Percentiles rank a stretch among this genome's conserved stretches.
phyloP scores from a whole-genome alignment of 2,888 invertebrate genomes.

The Tuta absoluta region DNA sequence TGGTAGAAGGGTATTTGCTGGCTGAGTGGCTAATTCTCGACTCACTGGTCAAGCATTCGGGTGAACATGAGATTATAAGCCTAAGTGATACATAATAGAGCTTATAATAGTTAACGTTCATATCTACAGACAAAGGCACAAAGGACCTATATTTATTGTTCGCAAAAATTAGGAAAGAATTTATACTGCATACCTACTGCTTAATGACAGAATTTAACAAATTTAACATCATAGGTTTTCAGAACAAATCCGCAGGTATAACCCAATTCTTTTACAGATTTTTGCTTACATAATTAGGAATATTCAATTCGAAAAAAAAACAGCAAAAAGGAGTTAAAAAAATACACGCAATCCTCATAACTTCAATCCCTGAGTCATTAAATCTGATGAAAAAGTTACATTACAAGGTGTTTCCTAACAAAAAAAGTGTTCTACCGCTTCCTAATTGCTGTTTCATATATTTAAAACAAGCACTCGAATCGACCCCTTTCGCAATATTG shows the following conservation, averaged over 20 bases:
- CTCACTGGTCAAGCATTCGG: constrained; percentile 10
- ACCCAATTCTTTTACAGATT: too few relatives aligned
- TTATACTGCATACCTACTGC: too few relatives aligned
- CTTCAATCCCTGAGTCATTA: background rate
- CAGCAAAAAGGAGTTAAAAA: background rate
- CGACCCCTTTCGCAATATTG: constrained; percentile 48
- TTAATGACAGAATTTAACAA: too few relatives aligned
- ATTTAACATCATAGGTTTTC: too few relatives aligned
- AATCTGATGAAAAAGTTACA: background rate
- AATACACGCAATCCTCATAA: background rate
- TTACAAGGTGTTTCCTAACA: background rate
- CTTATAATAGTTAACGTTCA: too few relatives aligned
- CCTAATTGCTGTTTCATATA: constrained; percentile 59
- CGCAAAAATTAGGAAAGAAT: too few relatives aligned
- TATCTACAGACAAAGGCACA: too few relatives aligned
- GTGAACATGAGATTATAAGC: background rate
- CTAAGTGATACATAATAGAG: too few relatives aligned
- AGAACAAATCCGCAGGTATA: too few relatives aligned
- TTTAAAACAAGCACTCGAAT: constrained; percentile 47
- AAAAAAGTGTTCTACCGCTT: constrained; percentile 16
- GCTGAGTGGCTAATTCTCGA: constrained; percentile 1
- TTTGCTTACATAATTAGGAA: too few relatives aligned
- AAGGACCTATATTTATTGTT: too few relatives aligned
- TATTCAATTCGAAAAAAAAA: too few relatives aligned
- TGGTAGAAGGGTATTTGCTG: constrained; percentile 3